phyloP scores from a whole-genome alignment of 2,113 vertebrate genomes.

The Candoia aspera region DNA sequence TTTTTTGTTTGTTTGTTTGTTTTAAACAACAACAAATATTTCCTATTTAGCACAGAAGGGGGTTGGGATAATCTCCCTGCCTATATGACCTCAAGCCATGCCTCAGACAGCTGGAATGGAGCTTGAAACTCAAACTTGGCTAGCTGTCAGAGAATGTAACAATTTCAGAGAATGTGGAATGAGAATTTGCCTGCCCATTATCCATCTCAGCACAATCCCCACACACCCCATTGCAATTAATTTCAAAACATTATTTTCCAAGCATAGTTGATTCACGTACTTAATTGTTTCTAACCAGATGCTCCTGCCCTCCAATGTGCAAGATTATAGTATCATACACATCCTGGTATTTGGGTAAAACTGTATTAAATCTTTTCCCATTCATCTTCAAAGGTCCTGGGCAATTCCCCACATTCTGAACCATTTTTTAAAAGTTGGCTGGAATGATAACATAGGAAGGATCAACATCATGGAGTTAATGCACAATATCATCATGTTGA shows the following conservation, averaged over 20 bases:
- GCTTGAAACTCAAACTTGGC: background rate
- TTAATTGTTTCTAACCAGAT: background rate
- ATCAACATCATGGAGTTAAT: background rate
- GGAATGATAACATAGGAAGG: background rate
- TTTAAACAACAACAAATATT: background rate
- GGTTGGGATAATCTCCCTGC: background rate
- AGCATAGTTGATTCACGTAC: background rate
- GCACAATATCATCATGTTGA: constrained; percentile 9
- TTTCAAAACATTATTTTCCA: background rate
- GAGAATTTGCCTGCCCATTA: too few species aligned
- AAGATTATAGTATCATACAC: background rate
- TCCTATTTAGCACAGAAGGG: too few species aligned
- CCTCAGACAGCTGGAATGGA: background rate
- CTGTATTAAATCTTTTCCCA: background rate
- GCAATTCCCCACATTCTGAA: constrained; percentile 7
- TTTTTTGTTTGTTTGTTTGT: too few species aligned
- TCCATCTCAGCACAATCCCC: background rate
- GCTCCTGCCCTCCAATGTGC: background rate
- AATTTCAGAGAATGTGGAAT: too few species aligned
- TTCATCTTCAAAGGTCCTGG: background rate
- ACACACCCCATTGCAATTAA: background rate
- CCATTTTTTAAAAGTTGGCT: background rate
- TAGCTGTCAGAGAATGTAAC: background rate
- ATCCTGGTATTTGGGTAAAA: background rate
- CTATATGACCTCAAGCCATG: background rate